Evolutionary conservation across 2,113 vertebrate genomes (phyloP), one percentile per base, ranked within the genome.

Genomic region (Ancistrus triradiatus): DNA sequence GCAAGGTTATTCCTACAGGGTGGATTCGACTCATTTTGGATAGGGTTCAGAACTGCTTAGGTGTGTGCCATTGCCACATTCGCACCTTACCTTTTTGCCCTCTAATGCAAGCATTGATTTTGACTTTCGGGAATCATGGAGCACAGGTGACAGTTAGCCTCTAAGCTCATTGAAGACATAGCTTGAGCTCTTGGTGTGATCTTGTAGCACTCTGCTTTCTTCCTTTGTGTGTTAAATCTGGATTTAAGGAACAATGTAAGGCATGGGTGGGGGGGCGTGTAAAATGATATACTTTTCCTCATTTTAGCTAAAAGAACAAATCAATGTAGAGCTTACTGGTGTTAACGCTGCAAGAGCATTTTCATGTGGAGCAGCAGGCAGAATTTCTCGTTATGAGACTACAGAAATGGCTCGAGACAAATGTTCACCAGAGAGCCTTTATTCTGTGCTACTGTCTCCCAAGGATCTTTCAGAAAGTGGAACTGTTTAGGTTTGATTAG

Each of bases 221-320:
- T 37, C 35, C 9, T 8, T 10, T 10, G 1, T 37, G 35, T 37
- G 35, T 78, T 77, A 75, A 75, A 76, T 81, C 66, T 74, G 66
- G 63, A 61, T 81, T 81, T 77, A 43, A 74, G 70, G 25, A 63
- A 66, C 60, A 78, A 78, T 76, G 69, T 62, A 69, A 68, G 61
- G 63, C n/a, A 70, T 73, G 77, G 76, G 49, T 11, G 14, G 35
- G 14, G 35, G 14, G 14, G 14, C 2, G 73, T 75, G 74, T 64
- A 51, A 64, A 83, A 76, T 62, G 78, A 80, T 77, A 75, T 70
- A 73, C 74, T 67, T 72, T 72, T 81, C 66, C 58, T 76, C n/a
- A n/a, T n/a, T 81, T 46, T 56, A 57, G 21, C 42, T 47, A 55
- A 25, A 59, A 40, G 55, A 61, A 60, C 56, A 60, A 50, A 71